Evolutionary conservation across 1,140 invertebrate genomes (phyloP), one percentile per base, ranked within the genome.

Genomic region (Trachelipus rathkii): DNA sequence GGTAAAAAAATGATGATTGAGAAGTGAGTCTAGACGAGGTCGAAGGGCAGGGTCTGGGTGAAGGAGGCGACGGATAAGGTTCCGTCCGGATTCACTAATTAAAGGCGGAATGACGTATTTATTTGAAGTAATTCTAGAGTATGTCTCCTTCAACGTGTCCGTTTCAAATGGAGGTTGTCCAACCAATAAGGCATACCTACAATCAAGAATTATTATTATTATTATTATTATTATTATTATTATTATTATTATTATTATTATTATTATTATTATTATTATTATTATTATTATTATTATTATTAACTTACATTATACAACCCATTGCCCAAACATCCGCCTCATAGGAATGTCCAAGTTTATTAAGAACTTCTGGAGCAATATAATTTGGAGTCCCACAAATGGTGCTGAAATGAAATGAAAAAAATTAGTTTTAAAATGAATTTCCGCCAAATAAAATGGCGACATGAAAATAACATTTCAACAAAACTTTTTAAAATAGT

Each of bases 321-420:
- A 98, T 90, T 44, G 95, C 96, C 96, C 96, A 99, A 71, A 97
- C 90, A 86, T 99, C 96, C 11, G 97, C 96, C 88, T 97, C 95
- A 85, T 92, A 97, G 15, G 95, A 96, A 85, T 98, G 95, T 0
- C 95, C 95, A 83, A 92, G 92, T 86, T 97, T 97, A 24, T 90
- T 92, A 72, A 99, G 85, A 77, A 98, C 95, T 86, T 98, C 96
- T 11, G 96, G 96, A 9, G 96, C 96, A 82, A 98, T 98, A 82
- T 99, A 99, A 85, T 99, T 98, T 7, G 96, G 96, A n/a, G 96
- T 98, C 13, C 96, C 96, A 85, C 96, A 98, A 23, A 98, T 84
- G 50, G 95, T 98, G 86, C 91, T 92, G 84, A 11, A 84, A 82
- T 72, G 77, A 78, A 13, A 60, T 11, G 19, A 72, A 33, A 33